phyloP scores from a whole-genome alignment of 2,113 vertebrate species.

The Trichechus manatus region DNA sequence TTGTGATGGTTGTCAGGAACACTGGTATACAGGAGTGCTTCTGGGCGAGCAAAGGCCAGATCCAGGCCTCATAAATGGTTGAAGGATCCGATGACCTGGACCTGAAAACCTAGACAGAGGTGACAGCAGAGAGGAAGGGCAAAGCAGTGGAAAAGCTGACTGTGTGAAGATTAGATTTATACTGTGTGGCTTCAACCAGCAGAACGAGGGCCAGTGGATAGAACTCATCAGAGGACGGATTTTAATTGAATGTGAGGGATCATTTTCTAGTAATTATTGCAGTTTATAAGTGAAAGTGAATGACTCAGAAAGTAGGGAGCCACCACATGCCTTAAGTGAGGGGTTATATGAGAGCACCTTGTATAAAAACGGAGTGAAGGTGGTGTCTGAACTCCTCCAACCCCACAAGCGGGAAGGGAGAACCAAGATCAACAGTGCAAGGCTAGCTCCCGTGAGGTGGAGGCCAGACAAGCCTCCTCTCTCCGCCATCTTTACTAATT shows the following conservation, averaged over 20 bases:
- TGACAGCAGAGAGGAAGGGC: not conserved
- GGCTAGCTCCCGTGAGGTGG: no score
- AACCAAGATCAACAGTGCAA: no score
- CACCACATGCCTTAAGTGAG: not conserved
- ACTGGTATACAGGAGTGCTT: accelerated
- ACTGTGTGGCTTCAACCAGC: not conserved
- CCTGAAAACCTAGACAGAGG: not conserved
- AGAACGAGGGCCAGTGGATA: not conserved
- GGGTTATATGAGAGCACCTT: not conserved
- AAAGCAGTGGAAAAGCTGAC: not conserved
- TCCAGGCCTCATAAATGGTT: not conserved
- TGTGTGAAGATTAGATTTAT: not conserved
- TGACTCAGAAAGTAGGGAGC: not conserved
- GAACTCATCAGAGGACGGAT: not conserved
- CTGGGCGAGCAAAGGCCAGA: not conserved
- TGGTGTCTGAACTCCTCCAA: no score
- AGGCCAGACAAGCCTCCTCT: no score
- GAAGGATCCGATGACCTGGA: not conserved
- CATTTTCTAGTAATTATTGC: not conserved
- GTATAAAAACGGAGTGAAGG: no score
- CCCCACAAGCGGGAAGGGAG: no score
- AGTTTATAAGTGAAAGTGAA: not conserved
- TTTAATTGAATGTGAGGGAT: not conserved
- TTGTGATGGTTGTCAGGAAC: not conserved
- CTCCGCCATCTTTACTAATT: no score